Evolutionary conservation across 1,140 invertebrate genomes (phyloP), one percentile per base, ranked within the genome.

Genomic region (Cherax quadricarinatus): DNA sequence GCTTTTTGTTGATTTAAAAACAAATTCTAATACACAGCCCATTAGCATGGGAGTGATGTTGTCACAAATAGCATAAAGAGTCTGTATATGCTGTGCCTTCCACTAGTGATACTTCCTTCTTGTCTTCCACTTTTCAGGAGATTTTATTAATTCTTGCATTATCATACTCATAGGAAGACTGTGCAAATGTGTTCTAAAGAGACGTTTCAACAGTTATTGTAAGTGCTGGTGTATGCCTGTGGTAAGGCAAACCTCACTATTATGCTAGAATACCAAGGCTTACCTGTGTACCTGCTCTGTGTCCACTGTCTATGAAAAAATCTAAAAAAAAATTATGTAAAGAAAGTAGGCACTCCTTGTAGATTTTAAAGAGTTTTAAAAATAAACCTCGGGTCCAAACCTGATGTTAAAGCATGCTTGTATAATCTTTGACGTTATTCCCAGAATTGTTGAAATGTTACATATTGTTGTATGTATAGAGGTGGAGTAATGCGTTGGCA

Each of bases 271-370:
- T 86, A 91, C 90, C 90, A 91, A 91, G 90, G 78, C 82, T 91
- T 91, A 91, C 78, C 85, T 91, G 78, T 86, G 90, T 91, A 91
- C 90, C 90, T 91, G 90, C 85, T 86, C 79, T 85, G 62, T 60
- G 75, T 87, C 79, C 85, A 81, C 70, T 62, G 73, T 79, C 62
- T 24, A 41, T 57, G 57, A 62, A 70, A 9, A 14, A 14, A 62
- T 84, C 75, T 48, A 66, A 48, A 85, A 48, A 41, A 85, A 70
- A 70, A 41, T 51, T 81, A 79, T 21, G 18, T 70, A 24, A 51
- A 75, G 70, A 21, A 75, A 75, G 70, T 30, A 75, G 70, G 24
- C 70, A 75, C n/a, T 75, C 70, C 30, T 75, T 75, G 62, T 75
- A 75, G 70, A 6, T 75, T 75, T 24, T 75, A 75, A 75, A 75